These are phyloP conservation scores for human (Homo sapiens) DNA, from an alignment of 2,113 vertebrate species.

Conservation along the genomic window DNA sequence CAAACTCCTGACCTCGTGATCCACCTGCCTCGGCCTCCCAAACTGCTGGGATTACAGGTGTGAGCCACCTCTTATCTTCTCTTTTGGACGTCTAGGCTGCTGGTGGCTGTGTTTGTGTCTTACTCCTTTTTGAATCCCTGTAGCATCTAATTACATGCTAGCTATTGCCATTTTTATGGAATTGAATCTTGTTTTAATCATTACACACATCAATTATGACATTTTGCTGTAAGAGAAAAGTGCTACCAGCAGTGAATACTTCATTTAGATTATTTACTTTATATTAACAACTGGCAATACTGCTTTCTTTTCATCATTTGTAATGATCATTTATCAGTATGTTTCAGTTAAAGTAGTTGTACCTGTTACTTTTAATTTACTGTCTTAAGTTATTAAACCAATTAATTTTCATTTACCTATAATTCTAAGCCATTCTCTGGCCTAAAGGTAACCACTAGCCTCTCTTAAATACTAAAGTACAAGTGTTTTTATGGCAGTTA, in stretches of 20 bases:
- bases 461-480: background rate
- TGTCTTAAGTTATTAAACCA: background rate
- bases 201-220: background rate
- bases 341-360: background rate
- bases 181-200: background rate
- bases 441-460: background rate
- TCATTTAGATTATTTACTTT: background rate
- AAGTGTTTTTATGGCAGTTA: background rate
- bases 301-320: background rate
- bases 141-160: background rate
- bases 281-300: background rate
- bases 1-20: too few species aligned
- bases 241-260: background rate
- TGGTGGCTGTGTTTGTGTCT: background rate
- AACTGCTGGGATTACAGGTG: too few species aligned
- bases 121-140: background rate
- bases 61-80: background rate
- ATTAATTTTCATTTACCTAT: background rate
- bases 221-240: conserved; percentile 16
- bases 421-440: background rate
- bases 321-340: background rate
- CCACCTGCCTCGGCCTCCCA: too few species aligned
- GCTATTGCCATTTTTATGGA: background rate
- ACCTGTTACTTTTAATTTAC: background rate
- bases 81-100: background rate